Conservation (phyloP, 2,113 vertebrate species). For the Panurus biarmicus region DNA sequence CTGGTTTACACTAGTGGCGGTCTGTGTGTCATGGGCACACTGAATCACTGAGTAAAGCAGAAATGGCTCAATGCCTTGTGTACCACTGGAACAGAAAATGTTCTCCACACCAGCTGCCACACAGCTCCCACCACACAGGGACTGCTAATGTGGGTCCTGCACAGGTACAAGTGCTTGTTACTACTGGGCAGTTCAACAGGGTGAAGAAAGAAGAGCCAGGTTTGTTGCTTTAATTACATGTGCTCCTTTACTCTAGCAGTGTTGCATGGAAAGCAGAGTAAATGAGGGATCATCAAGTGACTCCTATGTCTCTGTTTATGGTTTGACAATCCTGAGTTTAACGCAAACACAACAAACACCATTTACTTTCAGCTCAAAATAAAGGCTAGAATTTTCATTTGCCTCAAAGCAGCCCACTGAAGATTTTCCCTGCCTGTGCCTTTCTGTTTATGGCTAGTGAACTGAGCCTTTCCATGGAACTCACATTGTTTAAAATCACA, state of each 20-base stretch:
- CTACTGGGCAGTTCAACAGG: not conserved
- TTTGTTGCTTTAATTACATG: not conserved
- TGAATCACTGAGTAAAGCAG: not conserved
- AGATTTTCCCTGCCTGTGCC: not conserved
- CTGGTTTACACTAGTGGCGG: not conserved
- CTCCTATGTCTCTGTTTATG: not conserved
- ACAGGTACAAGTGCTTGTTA: not conserved
- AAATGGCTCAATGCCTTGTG: not conserved
- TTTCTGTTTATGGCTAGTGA: not conserved
- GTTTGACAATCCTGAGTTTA: not conserved
- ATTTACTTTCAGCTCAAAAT: not conserved
- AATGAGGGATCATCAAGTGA: not conserved
- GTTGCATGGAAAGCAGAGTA: not conserved
- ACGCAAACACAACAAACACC: not conserved
- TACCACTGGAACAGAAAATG: not conserved
- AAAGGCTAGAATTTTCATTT: not conserved
- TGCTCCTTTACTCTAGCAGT: not conserved
- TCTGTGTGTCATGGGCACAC: not conserved
- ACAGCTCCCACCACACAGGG: accelerated
- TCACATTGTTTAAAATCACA: conserved; percentile 6
- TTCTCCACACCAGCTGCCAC: not conserved
- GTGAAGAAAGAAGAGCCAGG: not conserved
- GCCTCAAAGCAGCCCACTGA: not conserved
- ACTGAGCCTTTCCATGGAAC: not conserved
- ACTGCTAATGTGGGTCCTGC: accelerated